Evolutionary conservation across 2,888 invertebrate genomes (phyloP).

Genomic region (Chymomyza fuscimana): DNA sequence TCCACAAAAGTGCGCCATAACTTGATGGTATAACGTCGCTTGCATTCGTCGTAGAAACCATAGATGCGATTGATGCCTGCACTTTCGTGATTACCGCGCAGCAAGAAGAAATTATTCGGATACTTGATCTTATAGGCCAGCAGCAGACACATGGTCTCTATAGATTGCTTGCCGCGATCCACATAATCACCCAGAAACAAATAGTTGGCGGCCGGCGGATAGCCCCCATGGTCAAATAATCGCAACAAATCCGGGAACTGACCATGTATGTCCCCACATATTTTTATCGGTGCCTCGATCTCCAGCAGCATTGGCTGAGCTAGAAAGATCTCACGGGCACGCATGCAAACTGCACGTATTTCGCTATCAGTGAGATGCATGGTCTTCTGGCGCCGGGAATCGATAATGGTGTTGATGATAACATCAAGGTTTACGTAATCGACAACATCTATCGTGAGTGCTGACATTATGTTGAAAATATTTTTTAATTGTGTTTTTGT

Average conservation of each 20-base stretch:
- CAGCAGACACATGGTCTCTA: slow-evolving; percentile 15
- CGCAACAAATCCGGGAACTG: slow-evolving; percentile 10
- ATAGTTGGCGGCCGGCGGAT: slow-evolving; percentile 2
- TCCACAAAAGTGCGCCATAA: slow-evolving; percentile 99
- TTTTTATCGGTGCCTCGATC: background rate
- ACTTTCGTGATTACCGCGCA: slow-evolving; percentile 83
- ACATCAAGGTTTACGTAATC: background rate
- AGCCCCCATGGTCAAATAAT: background rate
- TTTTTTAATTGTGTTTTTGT: too few relatives aligned
- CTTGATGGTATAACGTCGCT: slow-evolving; percentile 94
- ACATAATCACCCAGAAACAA: slow-evolving; percentile 22
- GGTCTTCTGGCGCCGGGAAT: background rate
- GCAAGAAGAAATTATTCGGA: slow-evolving; percentile 7
- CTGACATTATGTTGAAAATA: too few relatives aligned
- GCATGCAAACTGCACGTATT: background rate
- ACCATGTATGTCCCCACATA: background rate
- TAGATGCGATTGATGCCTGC: slow-evolving; percentile 97
- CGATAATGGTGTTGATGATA: background rate
- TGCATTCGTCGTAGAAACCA: slow-evolving; percentile 97
- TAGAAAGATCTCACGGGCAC: background rate
- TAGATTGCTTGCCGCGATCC: slow-evolving; percentile 16
- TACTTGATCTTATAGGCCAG: slow-evolving; percentile 18
- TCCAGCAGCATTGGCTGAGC: background rate
- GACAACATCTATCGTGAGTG: too few relatives aligned
- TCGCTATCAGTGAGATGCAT: background rate